Conservation (phyloP, 2,888 invertebrate genomes). For the Pandemis heparana region DNA sequence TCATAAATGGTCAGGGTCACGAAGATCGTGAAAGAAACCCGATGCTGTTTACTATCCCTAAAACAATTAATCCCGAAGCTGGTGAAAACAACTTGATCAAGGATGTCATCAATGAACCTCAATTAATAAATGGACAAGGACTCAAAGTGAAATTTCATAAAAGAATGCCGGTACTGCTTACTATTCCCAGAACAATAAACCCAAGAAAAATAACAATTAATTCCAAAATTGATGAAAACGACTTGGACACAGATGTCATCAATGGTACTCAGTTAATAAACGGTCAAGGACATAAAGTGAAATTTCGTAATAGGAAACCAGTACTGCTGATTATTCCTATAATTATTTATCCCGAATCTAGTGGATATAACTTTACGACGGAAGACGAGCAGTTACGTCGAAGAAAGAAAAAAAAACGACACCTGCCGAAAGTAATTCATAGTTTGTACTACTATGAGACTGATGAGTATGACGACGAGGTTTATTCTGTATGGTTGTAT, state of each 20-base stretch:
- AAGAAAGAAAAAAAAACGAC: conserved; percentile 13
- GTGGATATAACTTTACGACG: background rate
- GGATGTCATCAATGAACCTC: background rate
- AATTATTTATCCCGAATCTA: background rate
- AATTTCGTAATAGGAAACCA: background rate
- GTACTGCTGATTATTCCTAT: background rate
- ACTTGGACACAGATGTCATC: background rate
- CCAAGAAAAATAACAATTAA: too few relatives aligned
- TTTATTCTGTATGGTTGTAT: conserved; percentile 44
- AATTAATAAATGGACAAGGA: background rate
- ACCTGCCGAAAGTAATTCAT: background rate
- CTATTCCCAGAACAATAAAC: background rate
- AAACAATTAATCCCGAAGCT: too few relatives aligned
- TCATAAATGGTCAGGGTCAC: background rate
- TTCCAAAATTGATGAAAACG: background rate
- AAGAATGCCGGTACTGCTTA: background rate
- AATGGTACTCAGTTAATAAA: too few relatives aligned
- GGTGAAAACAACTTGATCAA: background rate
- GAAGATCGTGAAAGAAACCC: background rate
- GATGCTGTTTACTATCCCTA: background rate
- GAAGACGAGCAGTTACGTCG: background rate
- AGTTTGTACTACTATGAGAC: conserved; percentile 46
- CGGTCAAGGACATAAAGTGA: background rate
- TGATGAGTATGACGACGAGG: conserved; percentile 35
- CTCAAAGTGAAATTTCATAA: background rate